Conservation (phyloP, 2,113 vertebrate genomes). For the Psittacula cyanocephala region DNA sequence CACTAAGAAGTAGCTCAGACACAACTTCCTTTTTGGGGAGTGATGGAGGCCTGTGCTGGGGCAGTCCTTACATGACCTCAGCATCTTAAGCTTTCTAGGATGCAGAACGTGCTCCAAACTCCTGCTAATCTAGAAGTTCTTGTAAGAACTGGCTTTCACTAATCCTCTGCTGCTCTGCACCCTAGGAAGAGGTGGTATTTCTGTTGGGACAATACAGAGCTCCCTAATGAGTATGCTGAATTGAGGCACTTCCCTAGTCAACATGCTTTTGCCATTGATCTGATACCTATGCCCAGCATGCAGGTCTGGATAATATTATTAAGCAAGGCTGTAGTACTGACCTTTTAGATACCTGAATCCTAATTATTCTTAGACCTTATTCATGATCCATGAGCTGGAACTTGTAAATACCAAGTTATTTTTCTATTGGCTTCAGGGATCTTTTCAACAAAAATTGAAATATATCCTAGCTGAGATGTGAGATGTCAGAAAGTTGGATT, state of each 20-base stretch:
- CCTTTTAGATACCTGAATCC: background rate
- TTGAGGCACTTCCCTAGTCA: background rate
- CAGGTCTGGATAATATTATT: background rate
- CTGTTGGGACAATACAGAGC: background rate
- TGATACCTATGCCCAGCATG: background rate
- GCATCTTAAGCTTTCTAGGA: background rate
- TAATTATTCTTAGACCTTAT: background rate
- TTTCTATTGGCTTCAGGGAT: background rate
- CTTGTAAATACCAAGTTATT: background rate
- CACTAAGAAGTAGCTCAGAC: background rate
- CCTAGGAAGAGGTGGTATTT: background rate
- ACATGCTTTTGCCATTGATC: background rate
- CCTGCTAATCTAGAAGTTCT: background rate
- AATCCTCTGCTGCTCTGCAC: background rate
- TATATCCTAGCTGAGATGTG: background rate
- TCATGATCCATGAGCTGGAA: background rate
- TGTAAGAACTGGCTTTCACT: background rate
- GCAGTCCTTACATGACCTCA: background rate
- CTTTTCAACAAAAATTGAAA: background rate
- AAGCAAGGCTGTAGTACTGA: background rate
- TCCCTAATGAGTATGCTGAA: background rate
- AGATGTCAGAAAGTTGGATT: background rate
- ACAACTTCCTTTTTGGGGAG: background rate
- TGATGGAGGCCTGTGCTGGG: background rate
- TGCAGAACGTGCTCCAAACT: background rate